Base-by-base conservation (phyloP, 2,888 invertebrate genomes). In the Oconnorella tubifera region DNA sequence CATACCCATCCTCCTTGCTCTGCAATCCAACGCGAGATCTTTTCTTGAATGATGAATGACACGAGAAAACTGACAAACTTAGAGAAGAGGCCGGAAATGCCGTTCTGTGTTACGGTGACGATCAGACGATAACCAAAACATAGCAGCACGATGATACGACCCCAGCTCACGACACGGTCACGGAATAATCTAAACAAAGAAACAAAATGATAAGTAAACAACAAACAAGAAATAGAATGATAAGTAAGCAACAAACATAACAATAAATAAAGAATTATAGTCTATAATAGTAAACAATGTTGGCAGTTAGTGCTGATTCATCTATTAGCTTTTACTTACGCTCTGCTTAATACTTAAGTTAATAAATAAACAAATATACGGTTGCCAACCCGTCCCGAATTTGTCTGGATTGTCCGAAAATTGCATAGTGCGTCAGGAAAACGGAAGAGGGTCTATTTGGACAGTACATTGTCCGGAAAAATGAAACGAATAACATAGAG, bases 1-100 rank as follows among this genome's bases (percentile, higher is more conserved):
- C 40, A 14, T 19, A 63, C 63, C 63, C 63, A 63, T 63, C 63
- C 63, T n/a, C 63, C 63, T 32, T 63, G 63, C 31, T 25, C 49
- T 19, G 63, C 63, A 19, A 63, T 57, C 63, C 63, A 63, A 1
- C 29, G 53, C 3, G 63, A 23, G 31, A 63, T 63, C 28, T 40
- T 31, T 27, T 57, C 63, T 14, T 53, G 32, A 32, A 63, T 58
- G 48, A 63, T 40, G 57, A 63, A 56, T 31, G 32, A 25, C n/a
- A 59, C 63, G 23, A 63, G 25, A 19, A 33, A 63, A 4, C 29
- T 31, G n/a, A 63, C 48, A 29, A 63, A 3, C 57, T 58, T 57
- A 28, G 6, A 14, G 31, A 57, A 48, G 23, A 63, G 28, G n/a
- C 40, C 57, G 0, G 25, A 29, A 28, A 63, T 23, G 19, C 63